Base-by-base conservation (phyloP, 2,797 vertebrate genomes). In the Taeniopygia guttata region DNA sequence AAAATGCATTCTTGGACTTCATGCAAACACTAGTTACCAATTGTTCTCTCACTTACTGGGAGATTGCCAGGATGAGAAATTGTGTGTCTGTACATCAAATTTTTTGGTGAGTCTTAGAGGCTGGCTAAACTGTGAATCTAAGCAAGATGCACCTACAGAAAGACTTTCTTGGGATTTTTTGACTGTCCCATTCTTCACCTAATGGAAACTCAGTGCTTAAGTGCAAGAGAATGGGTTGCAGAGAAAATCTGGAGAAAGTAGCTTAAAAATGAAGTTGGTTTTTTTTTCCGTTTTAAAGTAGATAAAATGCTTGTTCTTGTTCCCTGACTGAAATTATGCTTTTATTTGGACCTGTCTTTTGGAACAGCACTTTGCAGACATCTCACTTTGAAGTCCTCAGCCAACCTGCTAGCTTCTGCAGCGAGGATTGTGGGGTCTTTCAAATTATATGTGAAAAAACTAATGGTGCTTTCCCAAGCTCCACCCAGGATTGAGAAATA, bases 1-100 rank as follows among this genome's bases (percentile, higher is more conserved):
- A 96, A 96, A 97, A 96, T 84, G 85, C 84, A 75, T 94, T 96
- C 83, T 95, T 95, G 92, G 89, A 92, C 93, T 94, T 92, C 77
- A 90, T 87, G 89, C 93, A 95, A 92, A 91, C 77, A 46, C 78
- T 93, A 36, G 93, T 95, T 94, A 95, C 94, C 92, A 94, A 73
- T 95, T 89, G 91, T 95, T 96, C 60, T 93, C 56, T 92, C n/a
- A 25, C n/a, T 69, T 11, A 77, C 86, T 95, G 94, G 87, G 81
- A 87, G 46, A 78, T 70, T 94, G 92, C 93, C 95, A 90, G 64
- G 36, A 88, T 56, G 76, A 94, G 68, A 89, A 94, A 72, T 85
- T 76, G 72, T 84, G 77, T 74, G 83, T 94, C 93, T 94, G 74
- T 70, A 55, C 74, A 83, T 95, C 74, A 77, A 43, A 89, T 84